Percentiles rank a stretch among this genome's conserved stretches.
Conservation (phyloP, 2,113 vertebrate genomes). For the Vulpes ferrilata region DNA sequence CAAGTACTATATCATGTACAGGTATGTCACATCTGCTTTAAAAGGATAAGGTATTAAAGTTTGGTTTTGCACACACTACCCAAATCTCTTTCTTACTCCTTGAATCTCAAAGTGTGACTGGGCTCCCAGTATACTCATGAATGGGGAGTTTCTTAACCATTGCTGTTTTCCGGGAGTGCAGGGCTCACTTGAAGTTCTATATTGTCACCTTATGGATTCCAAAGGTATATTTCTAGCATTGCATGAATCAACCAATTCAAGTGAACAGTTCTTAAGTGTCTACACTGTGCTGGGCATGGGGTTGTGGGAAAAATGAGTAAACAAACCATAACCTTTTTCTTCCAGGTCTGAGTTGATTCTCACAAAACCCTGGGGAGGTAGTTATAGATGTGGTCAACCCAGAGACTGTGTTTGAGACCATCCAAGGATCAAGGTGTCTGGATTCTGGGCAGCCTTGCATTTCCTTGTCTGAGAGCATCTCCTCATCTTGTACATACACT, state of each 20-base stretch:
- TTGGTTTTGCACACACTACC: slow-evolving; percentile 83
- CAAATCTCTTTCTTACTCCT: slow-evolving; percentile 63
- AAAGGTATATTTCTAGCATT: background rate
- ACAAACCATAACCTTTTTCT: background rate
- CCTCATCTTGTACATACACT: background rate
- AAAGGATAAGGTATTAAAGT: slow-evolving; percentile 85
- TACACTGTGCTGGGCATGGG: background rate
- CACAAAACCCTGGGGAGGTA: background rate
- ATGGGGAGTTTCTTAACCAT: background rate
- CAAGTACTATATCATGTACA: slow-evolving; percentile 85
- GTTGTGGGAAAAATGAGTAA: background rate
- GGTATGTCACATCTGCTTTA: slow-evolving; percentile 78
- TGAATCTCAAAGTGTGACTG: background rate
- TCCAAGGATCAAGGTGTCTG: background rate
- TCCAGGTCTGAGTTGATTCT: background rate
- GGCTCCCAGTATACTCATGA: background rate
- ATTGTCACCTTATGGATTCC: background rate
- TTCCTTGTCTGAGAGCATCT: background rate
- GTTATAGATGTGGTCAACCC: background rate
- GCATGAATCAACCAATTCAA: background rate
- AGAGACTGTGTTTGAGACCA: background rate
- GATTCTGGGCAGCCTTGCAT: background rate
- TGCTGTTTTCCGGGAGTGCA: background rate
- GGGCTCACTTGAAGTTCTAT: background rate
- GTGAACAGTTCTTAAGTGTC: background rate